Percentiles rank a stretch among this genome's conserved stretches.
Conservation (phyloP, 2,797 vertebrate genomes). For the Sylvia borin region DNA sequence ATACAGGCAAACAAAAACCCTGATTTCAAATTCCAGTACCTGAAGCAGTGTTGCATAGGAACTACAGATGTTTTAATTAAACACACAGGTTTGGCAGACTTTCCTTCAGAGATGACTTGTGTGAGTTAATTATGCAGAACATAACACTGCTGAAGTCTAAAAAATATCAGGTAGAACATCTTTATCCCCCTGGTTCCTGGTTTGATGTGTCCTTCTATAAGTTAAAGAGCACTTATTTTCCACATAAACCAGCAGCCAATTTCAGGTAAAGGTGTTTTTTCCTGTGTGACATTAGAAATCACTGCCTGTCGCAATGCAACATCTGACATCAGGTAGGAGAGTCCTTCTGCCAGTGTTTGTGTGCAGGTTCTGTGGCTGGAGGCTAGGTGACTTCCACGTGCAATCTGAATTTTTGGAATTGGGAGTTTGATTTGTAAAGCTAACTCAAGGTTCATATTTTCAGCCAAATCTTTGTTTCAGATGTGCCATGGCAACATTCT, state of each 20-base stretch:
- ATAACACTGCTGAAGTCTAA: not conserved
- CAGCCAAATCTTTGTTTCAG: not conserved
- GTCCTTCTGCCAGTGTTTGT: not conserved
- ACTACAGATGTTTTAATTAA: not conserved
- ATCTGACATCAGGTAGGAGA: not conserved
- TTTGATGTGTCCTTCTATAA: not conserved
- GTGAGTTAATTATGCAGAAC: not conserved
- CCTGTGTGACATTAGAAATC: not conserved
- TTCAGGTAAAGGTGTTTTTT: not conserved
- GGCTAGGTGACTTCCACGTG: not conserved
- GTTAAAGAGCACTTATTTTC: not conserved
- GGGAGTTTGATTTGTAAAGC: not conserved
- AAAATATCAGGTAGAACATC: not conserved
- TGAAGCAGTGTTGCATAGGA: not conserved
- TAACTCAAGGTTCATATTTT: not conserved
- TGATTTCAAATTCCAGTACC: not conserved
- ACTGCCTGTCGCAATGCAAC: not conserved
- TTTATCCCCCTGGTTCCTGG: not conserved
- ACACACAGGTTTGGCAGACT: not conserved
- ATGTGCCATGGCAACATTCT: not conserved
- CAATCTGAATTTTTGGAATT: not conserved
- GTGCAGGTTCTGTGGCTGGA: not conserved
- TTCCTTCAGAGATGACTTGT: not conserved
- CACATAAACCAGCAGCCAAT: not conserved
- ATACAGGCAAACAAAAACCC: not conserved